These are phyloP conservation scores for Pyrrhia umbra DNA, from an alignment of 2,888 invertebrate species.

Conservation along the genomic window DNA sequence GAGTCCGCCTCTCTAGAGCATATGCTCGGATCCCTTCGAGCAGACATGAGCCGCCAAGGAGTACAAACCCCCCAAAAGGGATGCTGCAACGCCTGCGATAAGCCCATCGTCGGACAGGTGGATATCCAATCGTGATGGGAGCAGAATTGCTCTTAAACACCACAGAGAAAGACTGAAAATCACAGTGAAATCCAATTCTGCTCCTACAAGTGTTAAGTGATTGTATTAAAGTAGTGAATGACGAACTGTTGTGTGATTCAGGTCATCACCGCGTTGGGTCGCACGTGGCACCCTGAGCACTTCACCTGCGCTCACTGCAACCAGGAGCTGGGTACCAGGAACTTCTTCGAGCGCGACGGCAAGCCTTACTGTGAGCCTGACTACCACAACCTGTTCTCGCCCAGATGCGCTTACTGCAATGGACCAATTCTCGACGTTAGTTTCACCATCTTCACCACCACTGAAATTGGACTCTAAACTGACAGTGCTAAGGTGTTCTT, in stretches of 20 bases:
- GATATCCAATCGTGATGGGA: slow-evolving; percentile 50
- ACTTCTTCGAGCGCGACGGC: slow-evolving; percentile 99
- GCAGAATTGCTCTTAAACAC: slow-evolving; percentile 42
- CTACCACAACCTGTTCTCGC: slow-evolving; percentile 99
- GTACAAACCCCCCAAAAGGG: slow-evolving; percentile 99
- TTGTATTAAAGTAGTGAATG: slow-evolving; percentile 58
- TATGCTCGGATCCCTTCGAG: slow-evolving; percentile 98
- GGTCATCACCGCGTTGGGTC: slow-evolving; percentile 98
- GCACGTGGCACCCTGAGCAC: slow-evolving; percentile 99
- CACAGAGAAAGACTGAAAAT: slow-evolving; percentile 15
- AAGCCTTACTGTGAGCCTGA: slow-evolving; percentile 99
- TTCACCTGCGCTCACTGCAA: slow-evolving; percentile 99
- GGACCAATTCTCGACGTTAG: slow-evolving; percentile 99
- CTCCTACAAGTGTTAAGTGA: slow-evolving; percentile 47
- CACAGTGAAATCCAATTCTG: slow-evolving; percentile 43
- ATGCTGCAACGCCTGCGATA: slow-evolving; percentile 99
- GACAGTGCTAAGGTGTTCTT: slow-evolving; percentile 62
- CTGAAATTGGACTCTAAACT: slow-evolving; percentile 21
- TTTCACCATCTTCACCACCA: slow-evolving; percentile 47
- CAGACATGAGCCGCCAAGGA: slow-evolving; percentile 99
- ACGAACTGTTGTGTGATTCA: slow-evolving; percentile 72
- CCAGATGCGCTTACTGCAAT: slow-evolving; percentile 99
- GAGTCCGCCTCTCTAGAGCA: slow-evolving; percentile 91
- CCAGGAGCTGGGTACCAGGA: slow-evolving; percentile 98
- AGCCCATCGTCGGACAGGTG: slow-evolving; percentile 99